Evolutionary conservation across 2,797 vertebrate genomes (phyloP).

Genomic region (Aplochiton taeniatus): DNA sequence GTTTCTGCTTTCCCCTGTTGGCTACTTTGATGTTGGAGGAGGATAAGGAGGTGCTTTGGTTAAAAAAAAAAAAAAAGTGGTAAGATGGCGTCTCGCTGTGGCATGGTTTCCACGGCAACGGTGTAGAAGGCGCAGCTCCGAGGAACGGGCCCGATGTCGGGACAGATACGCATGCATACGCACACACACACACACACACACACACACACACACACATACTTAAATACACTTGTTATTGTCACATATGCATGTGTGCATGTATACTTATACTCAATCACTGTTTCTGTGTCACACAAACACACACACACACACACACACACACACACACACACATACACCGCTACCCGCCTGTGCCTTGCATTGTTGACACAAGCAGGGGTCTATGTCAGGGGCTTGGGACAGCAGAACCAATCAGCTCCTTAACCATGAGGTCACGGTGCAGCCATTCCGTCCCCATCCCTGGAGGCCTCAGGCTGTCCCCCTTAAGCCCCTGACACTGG

Average conservation of each 20-base stretch:
- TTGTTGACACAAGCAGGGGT: constrained; percentile 35
- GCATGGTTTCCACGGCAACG: not conserved
- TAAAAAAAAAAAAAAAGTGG: no score
- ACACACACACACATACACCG: not conserved
- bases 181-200: not conserved
- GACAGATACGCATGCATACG: not conserved
- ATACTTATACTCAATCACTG: not conserved
- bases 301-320: constrained; percentile 2
- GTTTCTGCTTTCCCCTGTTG: no score
- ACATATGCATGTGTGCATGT: not conserved
- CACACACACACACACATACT: constrained; percentile 7
- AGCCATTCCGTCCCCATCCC: not conserved
- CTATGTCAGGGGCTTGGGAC: constrained; percentile 27
- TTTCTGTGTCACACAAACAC: not conserved
- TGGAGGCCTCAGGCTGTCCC: no score
- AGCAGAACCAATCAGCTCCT: constrained; percentile 28
- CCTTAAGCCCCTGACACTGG: no score
- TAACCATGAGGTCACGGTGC: constrained; percentile 56
- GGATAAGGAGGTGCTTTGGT: not conserved
- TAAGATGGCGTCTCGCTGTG: not conserved
- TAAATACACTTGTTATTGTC: not conserved
- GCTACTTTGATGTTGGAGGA: not conserved
- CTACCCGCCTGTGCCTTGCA: constrained; percentile 12
- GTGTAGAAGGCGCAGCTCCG: not conserved
- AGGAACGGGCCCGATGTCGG: not conserved